phyloP scores from a whole-genome alignment of 2,797 vertebrate genomes.

The Arrhamphus sclerolepis region DNA sequence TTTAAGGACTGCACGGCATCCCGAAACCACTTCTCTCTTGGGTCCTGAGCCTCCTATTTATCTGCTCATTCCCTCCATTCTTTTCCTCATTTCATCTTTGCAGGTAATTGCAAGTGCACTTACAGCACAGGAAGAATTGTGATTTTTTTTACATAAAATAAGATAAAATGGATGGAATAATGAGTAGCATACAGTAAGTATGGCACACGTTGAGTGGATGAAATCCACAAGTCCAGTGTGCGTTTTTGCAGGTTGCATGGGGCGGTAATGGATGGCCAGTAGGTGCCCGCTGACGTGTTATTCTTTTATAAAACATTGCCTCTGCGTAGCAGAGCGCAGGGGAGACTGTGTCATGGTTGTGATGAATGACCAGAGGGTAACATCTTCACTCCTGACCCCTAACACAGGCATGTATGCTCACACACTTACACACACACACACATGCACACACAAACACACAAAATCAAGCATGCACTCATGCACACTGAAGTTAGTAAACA shows the following conservation, averaged over 20 bases:
- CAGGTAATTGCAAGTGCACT: conserved; percentile 1
- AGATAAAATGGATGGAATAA: conserved; percentile 5
- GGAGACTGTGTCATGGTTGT: conserved; percentile 80
- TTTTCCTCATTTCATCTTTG: conserved; percentile 69
- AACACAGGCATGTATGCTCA: conserved; percentile 52
- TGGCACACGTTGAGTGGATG: conserved; percentile 16
- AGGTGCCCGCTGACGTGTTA: conserved; percentile 83
- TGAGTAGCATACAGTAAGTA: conserved; percentile 16
- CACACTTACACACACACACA: conserved; percentile 21
- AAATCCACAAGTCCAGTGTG: conserved; percentile 48
- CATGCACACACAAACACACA: conserved; percentile 19
- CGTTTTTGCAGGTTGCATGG: conserved; percentile 57
- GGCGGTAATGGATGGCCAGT: conserved; percentile 82
- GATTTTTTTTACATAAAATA: not conserved
- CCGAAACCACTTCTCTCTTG: conserved; percentile 43
- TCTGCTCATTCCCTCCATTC: conserved; percentile 37
- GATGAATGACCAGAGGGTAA: conserved; percentile 84
- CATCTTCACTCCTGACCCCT: conserved; percentile 86
- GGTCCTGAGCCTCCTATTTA: conserved; percentile 10
- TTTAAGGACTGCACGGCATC: conserved; percentile 36
- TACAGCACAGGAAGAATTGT: conserved; percentile 75
- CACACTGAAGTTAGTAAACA: conserved; percentile 56
- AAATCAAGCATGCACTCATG: conserved; percentile 48
- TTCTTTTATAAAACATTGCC: conserved; percentile 89
- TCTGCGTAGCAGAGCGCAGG: conserved; percentile 76